phyloP scores from a whole-genome alignment of 2,888 invertebrate genomes.

The Tipula confusa region DNA sequence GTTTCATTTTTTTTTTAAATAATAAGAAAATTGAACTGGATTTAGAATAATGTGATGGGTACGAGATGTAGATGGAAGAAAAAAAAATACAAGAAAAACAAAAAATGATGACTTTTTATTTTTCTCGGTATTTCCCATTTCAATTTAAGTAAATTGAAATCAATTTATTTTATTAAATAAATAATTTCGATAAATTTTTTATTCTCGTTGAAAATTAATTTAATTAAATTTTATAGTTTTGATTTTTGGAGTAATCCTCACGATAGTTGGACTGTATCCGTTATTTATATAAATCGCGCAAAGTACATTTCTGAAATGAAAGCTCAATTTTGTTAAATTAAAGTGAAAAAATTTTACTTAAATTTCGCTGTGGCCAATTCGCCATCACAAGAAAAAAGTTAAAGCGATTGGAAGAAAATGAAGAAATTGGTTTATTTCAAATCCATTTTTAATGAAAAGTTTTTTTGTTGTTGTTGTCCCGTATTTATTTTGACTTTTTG shows the following conservation, averaged over 20 bases:
- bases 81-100: background rate
- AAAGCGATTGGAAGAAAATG: background rate
- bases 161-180: constrained; percentile 3
- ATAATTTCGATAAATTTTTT: background rate
- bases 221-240: background rate
- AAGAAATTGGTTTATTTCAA: background rate
- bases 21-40: constrained; percentile 3
- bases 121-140: constrained; percentile 8
- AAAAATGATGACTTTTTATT: background rate
- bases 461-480: background rate
- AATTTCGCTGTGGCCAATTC: no score
- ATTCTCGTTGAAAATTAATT: background rate
- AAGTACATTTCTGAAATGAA: background rate
- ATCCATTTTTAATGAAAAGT: background rate
- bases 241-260: background rate
- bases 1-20: background rate
- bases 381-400: background rate
- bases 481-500: background rate
- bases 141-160: background rate
- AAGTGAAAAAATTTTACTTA: no score
- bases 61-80: background rate
- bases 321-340: background rate
- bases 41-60: background rate
- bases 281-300: no score
- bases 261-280: no score